phyloP scores from a whole-genome alignment of 1,140 invertebrate genomes.

The Streblospio benedicti region DNA sequence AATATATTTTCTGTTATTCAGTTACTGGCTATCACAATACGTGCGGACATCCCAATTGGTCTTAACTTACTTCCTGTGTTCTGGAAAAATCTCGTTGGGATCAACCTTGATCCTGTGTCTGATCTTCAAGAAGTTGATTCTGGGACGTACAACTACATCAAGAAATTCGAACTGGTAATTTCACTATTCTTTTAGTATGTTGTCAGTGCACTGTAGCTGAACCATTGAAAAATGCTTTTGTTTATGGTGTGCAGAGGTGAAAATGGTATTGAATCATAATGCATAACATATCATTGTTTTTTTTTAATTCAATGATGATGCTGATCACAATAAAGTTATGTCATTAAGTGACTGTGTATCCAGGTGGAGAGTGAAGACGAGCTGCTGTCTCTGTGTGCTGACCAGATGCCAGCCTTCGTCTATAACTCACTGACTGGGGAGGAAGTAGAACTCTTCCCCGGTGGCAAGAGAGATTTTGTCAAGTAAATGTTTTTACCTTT shows the following conservation, averaged over 20 bases:
- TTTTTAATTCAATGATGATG: too few relatives aligned
- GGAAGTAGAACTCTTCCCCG: constrained; percentile 37
- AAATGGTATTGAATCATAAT: too few relatives aligned
- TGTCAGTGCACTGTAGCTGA: background rate
- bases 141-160: constrained; percentile 44
- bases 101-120: constrained; percentile 30
- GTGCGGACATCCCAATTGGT: constrained; percentile 47
- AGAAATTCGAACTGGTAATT: constrained; percentile 44
- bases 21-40: constrained; percentile 44
- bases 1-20: constrained; percentile 23
- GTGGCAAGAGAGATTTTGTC: constrained; percentile 1
- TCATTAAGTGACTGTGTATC: too few relatives aligned
- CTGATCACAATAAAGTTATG: too few relatives aligned
- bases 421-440: constrained; percentile 36
- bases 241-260: too few relatives aligned
- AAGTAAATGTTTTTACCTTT: background rate
- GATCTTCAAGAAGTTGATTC: constrained; percentile 44
- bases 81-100: constrained; percentile 41
- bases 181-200: background rate
- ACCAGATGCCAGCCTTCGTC: constrained; percentile 35
- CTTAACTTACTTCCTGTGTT: constrained; percentile 39
- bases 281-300: too few relatives aligned
- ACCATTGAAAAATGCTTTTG: background rate
- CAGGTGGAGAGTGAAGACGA: constrained; percentile 42
- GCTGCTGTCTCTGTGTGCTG: constrained; percentile 36